Percentiles rank a stretch among this genome's conserved stretches.
Evolutionary conservation across 2,797 vertebrate species (phyloP).

Genomic region (Adrianichthys oophorus): DNA sequence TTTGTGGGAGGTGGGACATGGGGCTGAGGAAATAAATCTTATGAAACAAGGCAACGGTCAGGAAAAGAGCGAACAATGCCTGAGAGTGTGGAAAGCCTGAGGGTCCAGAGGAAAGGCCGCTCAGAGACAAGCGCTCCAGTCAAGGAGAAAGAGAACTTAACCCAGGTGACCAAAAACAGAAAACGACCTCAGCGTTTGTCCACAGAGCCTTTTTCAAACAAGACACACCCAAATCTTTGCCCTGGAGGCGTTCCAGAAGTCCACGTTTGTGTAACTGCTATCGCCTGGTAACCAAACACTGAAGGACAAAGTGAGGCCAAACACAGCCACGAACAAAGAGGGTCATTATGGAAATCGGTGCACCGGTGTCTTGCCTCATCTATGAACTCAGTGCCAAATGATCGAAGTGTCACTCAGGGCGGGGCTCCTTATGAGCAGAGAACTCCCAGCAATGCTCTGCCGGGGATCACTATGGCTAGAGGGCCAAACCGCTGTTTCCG

Average conservation of each 20-base stretch:
- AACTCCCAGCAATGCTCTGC: slow-evolving; percentile 4
- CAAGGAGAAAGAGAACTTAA: slow-evolving; percentile 21
- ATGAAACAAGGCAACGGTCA: slow-evolving; percentile 51
- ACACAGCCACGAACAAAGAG: slow-evolving; percentile 64
- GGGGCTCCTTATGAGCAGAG: background rate
- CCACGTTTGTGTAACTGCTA: slow-evolving; percentile 28
- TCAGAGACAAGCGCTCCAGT: background rate
- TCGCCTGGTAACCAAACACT: slow-evolving; percentile 59
- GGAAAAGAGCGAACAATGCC: slow-evolving; percentile 71
- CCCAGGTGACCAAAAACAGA: slow-evolving; percentile 14
- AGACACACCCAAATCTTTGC: slow-evolving; percentile 63
- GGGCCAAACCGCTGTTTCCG: background rate
- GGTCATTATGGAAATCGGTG: slow-evolving; percentile 40
- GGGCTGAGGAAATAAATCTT: slow-evolving; percentile 47
- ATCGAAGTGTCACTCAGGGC: slow-evolving; percentile 13
- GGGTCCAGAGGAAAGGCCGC: slow-evolving; percentile 4
- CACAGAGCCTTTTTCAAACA: slow-evolving; percentile 23
- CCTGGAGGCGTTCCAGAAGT: slow-evolving; percentile 37
- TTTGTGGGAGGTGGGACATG: slow-evolving; percentile 39
- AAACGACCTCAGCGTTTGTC: slow-evolving; percentile 28
- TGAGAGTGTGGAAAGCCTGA: slow-evolving; percentile 43
- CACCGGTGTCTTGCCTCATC: slow-evolving; percentile 37
- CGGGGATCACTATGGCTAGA: background rate
- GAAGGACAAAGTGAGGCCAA: slow-evolving; percentile 40
- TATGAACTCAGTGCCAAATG: slow-evolving; percentile 10